Evolutionary conservation across 1,140 invertebrate genomes (phyloP).

Genomic region (Paralvinella palmiformis): DNA sequence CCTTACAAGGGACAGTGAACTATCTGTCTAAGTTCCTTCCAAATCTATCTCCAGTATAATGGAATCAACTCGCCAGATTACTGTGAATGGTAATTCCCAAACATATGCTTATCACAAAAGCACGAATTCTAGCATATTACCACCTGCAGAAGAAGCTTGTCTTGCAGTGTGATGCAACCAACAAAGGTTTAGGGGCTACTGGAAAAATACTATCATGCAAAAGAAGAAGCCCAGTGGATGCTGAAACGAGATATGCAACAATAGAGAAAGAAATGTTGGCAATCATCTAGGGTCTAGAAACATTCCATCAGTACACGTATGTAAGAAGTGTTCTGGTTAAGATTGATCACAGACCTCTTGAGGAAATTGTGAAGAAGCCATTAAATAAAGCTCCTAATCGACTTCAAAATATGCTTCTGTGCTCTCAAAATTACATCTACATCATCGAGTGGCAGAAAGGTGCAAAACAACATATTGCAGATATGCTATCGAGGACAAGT

Average conservation of each 20-base stretch:
- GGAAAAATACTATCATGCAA: conserved; percentile 49
- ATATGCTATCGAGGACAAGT: no score
- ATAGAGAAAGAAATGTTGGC: conserved; percentile 53
- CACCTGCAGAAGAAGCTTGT: conserved; percentile 24
- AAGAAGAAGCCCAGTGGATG: conserved; percentile 49
- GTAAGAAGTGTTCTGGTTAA: conserved; percentile 26
- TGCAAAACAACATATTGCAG: no score
- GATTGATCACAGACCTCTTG: conserved; percentile 44
- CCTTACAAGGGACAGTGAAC: no score
- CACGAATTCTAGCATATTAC: conserved; percentile 29
- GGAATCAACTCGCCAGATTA: conserved; percentile 6
- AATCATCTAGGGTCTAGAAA: conserved; percentile 48
- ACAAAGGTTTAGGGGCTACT: conserved; percentile 45
- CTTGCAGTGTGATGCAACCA: conserved; percentile 29
- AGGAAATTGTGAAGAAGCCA: conserved; percentile 46
- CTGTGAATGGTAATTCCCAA: neutral
- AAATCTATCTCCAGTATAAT: conserved; percentile 10
- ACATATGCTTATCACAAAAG: conserved; percentile 16
- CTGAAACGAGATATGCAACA: conserved; percentile 51
- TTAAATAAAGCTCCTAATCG: conserved; percentile 41
- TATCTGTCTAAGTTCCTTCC: conserved; percentile 25
- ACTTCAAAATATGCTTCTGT: conserved; percentile 50
- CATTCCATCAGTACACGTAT: conserved; percentile 47
- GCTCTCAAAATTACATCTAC: no score
- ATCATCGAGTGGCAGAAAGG: no score